These are phyloP conservation scores for Nomia melanderi DNA, from an alignment of 1,140 invertebrate species.

Conservation along the genomic window DNA sequence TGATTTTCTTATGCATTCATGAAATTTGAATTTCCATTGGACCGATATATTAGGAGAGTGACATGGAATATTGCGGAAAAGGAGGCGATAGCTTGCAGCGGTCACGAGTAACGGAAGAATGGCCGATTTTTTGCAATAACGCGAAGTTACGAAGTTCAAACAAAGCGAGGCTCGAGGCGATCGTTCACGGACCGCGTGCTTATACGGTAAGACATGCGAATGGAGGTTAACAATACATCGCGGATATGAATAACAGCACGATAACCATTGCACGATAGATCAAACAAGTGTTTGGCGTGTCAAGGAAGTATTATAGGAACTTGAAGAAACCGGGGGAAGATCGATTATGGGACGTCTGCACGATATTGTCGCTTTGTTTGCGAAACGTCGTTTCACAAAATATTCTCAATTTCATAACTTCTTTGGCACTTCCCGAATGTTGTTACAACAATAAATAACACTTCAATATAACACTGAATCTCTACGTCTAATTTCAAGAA, in stretches of 20 bases:
- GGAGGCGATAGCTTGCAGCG: neutral
- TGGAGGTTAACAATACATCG: slow-evolving; percentile 21
- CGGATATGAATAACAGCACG: slow-evolving; percentile 7
- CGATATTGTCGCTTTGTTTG: neutral
- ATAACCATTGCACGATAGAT: slow-evolving; percentile 8
- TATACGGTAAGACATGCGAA: slow-evolving; percentile 8
- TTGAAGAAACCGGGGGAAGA: neutral
- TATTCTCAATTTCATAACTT: too few relatives aligned
- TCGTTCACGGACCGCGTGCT: neutral
- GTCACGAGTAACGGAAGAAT: neutral
- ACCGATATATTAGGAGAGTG: too few relatives aligned
- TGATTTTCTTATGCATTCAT: too few relatives aligned
- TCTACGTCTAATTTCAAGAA: too few relatives aligned
- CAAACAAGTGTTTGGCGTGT: neutral
- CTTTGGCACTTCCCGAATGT: too few relatives aligned
- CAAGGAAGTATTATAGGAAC: neutral
- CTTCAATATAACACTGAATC: too few relatives aligned
- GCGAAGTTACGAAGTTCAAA: slow-evolving; percentile 29
- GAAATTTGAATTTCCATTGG: too few relatives aligned
- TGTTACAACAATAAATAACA: too few relatives aligned
- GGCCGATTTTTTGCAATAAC: neutral
- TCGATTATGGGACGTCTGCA: neutral
- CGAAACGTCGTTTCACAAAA: too few relatives aligned
- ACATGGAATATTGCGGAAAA: too few relatives aligned
- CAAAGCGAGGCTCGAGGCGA: neutral